Base-by-base conservation (phyloP, 2,113 vertebrate species). In the Rissa tridactyla region DNA sequence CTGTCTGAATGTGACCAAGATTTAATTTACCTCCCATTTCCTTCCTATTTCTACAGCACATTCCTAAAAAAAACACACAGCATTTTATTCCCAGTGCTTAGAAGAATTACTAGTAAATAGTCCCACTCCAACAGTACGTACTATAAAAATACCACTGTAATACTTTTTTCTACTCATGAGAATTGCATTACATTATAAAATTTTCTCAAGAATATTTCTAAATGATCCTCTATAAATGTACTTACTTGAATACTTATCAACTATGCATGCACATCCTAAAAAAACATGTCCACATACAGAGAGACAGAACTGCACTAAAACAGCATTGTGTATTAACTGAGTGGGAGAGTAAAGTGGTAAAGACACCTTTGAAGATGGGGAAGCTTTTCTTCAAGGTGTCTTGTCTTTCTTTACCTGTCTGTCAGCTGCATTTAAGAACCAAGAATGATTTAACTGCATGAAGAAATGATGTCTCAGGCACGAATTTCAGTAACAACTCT, bases 11-110 rank as follows among this genome's bases (percentile, higher is more conserved):
- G n/a, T 36, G 87, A 62, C 65, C 77, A 61, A 81, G 13, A 80
- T 95, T 94, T 90, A 96, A 93, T 90, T 94, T 88, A 69, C 68
- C 62, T 83, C 88, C 38, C 83, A 80, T 94, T 96, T 92, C 82
- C 47, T 92, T 83, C 78, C 60, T 92, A 82, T 93, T 76, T 86
- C 73, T 93, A 93, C 51, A 90, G 52, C 47, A 78, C 40, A 81
- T 52, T 90, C 78, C 92, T 90, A 84, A 40, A 64, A 94, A 51
- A 93, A 58, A 51, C 42, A 47, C 68, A 30, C 18, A 91, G 12
- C 15, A 54, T 71, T 93, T 91, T 82, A 84, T 46, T 77, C 58
- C 73, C 16, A 11, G 65, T 36, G 75, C 47, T 90, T 88, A 95
- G 82, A 92, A 32, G 79, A 93, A 96, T 92, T 90, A 89, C 55